A percentile compares a stretch with the other conserved stretches of the same genome.
These are phyloP conservation scores for Rutpela maculata DNA, from an alignment of 2,888 invertebrate species.

Conservation along the genomic window DNA sequence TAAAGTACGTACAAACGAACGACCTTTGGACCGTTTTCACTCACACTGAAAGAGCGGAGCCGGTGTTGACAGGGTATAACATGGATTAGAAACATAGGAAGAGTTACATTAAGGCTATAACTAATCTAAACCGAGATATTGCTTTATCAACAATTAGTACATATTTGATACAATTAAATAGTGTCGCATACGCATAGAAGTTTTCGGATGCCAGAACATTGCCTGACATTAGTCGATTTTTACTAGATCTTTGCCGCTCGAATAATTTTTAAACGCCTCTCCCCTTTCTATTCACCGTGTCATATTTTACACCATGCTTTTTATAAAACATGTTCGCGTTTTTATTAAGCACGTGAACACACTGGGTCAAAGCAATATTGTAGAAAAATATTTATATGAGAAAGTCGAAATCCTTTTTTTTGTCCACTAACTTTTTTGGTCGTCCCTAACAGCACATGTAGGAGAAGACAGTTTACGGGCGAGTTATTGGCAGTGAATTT, in stretches of 20 bases:
- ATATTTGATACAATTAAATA: too few relatives aligned
- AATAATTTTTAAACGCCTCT: not conserved
- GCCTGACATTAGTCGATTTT: not conserved
- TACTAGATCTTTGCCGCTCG: not conserved
- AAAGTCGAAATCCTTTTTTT: constrained; percentile 15
- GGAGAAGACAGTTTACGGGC: constrained; percentile 56
- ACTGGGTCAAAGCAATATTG: constrained; percentile 2
- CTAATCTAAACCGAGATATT: too few relatives aligned
- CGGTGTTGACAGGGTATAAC: too few relatives aligned
- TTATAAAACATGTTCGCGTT: not conserved
- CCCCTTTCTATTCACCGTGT: not conserved
- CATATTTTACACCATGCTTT: not conserved
- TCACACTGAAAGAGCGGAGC: too few relatives aligned
- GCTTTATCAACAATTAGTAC: too few relatives aligned
- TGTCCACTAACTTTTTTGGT: constrained; percentile 1
- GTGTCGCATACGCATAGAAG: too few relatives aligned
- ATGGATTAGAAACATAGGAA: too few relatives aligned
- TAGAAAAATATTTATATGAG: constrained; percentile 16
- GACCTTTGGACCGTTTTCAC: too few relatives aligned
- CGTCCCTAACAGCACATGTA: constrained; percentile 36
- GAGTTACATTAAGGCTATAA: too few relatives aligned
- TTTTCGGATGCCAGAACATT: too few relatives aligned
- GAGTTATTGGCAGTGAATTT: constrained; percentile 57
- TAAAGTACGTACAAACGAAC: too few relatives aligned
- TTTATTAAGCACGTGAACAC: not conserved